phyloP scores from a whole-genome alignment of 1,140 invertebrate genomes.

The Littorina saxatilis region DNA sequence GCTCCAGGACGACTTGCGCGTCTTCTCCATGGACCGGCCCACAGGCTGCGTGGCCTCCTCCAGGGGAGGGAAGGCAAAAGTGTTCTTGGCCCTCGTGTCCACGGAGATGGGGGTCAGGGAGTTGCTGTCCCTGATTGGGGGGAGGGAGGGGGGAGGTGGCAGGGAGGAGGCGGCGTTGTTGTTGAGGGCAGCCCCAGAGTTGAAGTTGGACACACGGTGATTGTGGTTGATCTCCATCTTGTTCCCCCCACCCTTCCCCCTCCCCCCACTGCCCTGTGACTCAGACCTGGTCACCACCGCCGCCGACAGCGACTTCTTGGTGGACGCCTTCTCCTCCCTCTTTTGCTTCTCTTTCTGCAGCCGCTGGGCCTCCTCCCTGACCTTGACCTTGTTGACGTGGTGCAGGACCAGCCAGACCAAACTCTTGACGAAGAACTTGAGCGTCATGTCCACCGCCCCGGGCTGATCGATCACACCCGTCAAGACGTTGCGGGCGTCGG shows the following conservation, averaged over 20 bases:
- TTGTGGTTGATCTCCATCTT: constrained; percentile 43
- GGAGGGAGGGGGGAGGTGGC: constrained; percentile 8
- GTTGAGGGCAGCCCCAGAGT: not conserved
- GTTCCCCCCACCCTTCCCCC: not conserved
- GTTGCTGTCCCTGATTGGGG: constrained; percentile 6
- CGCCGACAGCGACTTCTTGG: constrained; percentile 29
- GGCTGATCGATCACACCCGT: constrained; percentile 77
- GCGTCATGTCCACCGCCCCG: constrained; percentile 72
- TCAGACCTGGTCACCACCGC: constrained; percentile 33
- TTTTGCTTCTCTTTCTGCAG: constrained; percentile 44
- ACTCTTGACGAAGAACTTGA: constrained; percentile 73
- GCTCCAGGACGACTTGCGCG: constrained; percentile 56
- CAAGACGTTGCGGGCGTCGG: constrained; percentile 77
- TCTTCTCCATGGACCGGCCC: constrained; percentile 48
- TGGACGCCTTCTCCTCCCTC: constrained; percentile 34
- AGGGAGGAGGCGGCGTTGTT: not conserved
- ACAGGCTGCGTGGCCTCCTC: constrained; percentile 51
- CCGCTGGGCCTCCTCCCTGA: constrained; percentile 46
- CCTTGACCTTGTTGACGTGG: constrained; percentile 68
- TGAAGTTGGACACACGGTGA: constrained; percentile 33
- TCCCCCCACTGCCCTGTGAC: not conserved
- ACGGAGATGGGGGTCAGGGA: constrained; percentile 18
- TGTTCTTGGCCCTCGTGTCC: constrained; percentile 24
- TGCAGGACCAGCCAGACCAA: constrained; percentile 76
- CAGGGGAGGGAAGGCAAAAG: constrained; percentile 27